phyloP scores from a whole-genome alignment of 2,113 vertebrate species.

The Mastomys natalensis region DNA sequence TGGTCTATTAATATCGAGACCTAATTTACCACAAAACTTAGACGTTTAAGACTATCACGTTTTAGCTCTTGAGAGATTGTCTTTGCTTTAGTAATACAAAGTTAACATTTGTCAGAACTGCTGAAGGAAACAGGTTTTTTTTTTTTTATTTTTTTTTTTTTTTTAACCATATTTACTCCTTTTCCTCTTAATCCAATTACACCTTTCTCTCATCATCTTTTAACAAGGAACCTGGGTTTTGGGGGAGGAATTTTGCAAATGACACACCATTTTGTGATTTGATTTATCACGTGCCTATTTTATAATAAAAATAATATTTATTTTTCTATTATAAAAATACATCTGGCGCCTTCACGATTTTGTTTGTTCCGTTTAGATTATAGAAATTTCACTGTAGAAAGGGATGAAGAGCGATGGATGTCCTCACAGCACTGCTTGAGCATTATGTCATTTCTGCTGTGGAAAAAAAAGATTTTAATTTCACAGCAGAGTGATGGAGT shows the following conservation, averaged over 20 bases:
- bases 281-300: slow-evolving; percentile 31
- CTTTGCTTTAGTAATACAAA: slow-evolving; percentile 39
- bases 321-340: neutral
- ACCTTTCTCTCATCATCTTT: neutral
- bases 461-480: slow-evolving; percentile 53
- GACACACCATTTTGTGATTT: slow-evolving; percentile 26
- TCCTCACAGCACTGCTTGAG: slow-evolving; percentile 11
- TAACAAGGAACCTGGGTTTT: slow-evolving; percentile 1
- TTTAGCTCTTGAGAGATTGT: slow-evolving; percentile 48
- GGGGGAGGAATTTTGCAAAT: slow-evolving; percentile 11
- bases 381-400: neutral
- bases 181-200: slow-evolving; percentile 22
- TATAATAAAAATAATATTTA: too few species aligned
- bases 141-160: neutral
- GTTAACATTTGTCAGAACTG: slow-evolving; percentile 11
- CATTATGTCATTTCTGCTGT: slow-evolving; percentile 12
- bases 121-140: neutral
- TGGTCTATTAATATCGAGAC: slow-evolving; percentile 9
- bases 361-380: slow-evolving; percentile 54
- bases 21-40: slow-evolving; percentile 46
- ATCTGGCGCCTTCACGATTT: neutral
- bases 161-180: neutral
- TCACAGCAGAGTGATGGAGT: slow-evolving; percentile 38
- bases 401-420: neutral
- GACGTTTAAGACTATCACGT: slow-evolving; percentile 50